Base-by-base conservation (phyloP, 2,888 invertebrate genomes). In the Hypomecis punctinalis region DNA sequence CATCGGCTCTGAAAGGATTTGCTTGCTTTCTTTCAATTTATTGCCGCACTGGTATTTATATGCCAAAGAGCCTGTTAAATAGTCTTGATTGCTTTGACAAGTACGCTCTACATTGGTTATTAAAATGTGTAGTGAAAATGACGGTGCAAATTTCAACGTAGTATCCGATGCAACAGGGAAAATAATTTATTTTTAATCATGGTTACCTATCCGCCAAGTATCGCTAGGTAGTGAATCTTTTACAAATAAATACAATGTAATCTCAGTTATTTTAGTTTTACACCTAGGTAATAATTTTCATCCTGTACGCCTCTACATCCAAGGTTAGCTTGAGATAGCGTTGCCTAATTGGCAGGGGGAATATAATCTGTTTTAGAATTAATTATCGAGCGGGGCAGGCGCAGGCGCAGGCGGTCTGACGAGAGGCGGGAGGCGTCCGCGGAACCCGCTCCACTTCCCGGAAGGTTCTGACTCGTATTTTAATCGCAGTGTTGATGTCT, bases 401-500 rank as follows among this genome's bases (percentile, higher is more conserved):
- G 55, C 59, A 51, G 57, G 64, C 68, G 63, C 72, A 60, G 60
- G 64, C 68, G 63, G 74, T 75, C 76, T 77, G 80, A 77, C 74
- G 74, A 71, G 76, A 65, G 73, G 64, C 69, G 66, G 68, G 68
- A 69, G 72, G 67, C 67, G 62, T 57, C 35, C 43, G 45, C 61
- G 67, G 70, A 68, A 76, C 73, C 69, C 71, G 72, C 72, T 69
- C 71, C 69, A 72, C 82, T 91, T 90, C 90, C 85, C 78, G 87
- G 90, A 90, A 90, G 89, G 88, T 77, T 78, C 76, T 74, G 79
- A 74, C 77, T 80, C 76, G 80, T 74, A 76, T 80, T 82, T 84
- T 90, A 89, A 90, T 89, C 83, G 80, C 77, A 69, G 75, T 78
- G 79, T 77, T 77, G 71, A 76, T 72, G 80, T 77, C 71, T 74